phyloP scores from a whole-genome alignment of 2,797 vertebrate genomes.

The Holocentrus rufus region DNA sequence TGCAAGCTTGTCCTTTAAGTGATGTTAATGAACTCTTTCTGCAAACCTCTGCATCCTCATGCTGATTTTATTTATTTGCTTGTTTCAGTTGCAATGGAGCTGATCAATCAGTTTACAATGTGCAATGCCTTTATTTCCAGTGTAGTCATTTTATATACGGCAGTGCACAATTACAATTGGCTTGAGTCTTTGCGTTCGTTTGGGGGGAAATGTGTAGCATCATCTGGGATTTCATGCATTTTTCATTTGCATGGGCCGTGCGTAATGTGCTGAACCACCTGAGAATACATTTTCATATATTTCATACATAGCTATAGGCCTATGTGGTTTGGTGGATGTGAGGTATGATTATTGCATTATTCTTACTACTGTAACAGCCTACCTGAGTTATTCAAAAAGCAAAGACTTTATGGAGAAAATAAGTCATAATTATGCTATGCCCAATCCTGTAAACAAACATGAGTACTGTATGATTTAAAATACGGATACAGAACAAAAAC shows the following conservation, averaged over 20 bases:
- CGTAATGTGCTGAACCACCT: neutral
- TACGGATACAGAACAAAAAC: neutral
- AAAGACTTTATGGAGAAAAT: neutral
- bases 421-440: neutral
- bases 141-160: too few species aligned
- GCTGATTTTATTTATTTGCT: too few species aligned
- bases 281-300: neutral
- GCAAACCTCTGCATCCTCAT: neutral
- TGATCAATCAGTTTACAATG: too few species aligned
- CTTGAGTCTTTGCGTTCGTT: too few species aligned
- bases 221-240: neutral
- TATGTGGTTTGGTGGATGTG: neutral
- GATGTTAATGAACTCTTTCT: constrained; percentile 1
- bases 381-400: too few species aligned
- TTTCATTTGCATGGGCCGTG: neutral
- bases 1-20: constrained; percentile 20
- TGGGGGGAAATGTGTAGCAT: too few species aligned
- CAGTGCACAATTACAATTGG: too few species aligned
- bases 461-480: constrained; percentile 15
- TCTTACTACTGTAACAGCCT: too few species aligned
- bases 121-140: too few species aligned
- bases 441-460: neutral
- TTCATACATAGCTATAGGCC: too few species aligned
- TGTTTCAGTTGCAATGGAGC: too few species aligned
- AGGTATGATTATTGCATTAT: too few species aligned